A percentile compares a stretch with the other conserved stretches of the same genome.
These are phyloP conservation scores for Aegotheles bennettii DNA, from an alignment of 2,113 vertebrate species.

Conservation along the genomic window DNA sequence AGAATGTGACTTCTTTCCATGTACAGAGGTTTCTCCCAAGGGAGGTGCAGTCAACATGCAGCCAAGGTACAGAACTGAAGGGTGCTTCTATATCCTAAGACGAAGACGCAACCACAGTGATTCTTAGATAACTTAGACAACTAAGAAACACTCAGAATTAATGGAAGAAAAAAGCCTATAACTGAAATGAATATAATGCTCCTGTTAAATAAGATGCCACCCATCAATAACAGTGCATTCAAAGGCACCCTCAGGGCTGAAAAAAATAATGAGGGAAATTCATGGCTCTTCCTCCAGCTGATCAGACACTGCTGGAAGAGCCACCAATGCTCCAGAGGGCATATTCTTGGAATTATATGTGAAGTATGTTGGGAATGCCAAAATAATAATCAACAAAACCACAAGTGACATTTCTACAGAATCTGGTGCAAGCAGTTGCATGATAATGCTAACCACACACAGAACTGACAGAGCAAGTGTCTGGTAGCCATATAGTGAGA, in stretches of 20 bases:
- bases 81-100: background rate
- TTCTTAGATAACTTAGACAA: background rate
- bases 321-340: background rate
- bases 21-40: background rate
- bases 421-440: background rate
- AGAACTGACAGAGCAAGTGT: background rate
- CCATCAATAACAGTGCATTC: background rate
- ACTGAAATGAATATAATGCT: background rate
- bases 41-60: background rate
- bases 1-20: background rate
- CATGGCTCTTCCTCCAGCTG: background rate
- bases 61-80: background rate
- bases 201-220: background rate
- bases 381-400: background rate
- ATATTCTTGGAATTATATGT: background rate
- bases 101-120: background rate
- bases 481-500: background rate
- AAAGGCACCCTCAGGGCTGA: background rate
- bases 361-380: background rate
- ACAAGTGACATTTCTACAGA: background rate
- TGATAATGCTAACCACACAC: background rate
- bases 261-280: background rate
- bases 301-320: background rate
- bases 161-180: background rate
- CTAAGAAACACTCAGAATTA: background rate